Evolutionary conservation across 1,140 invertebrate species (phyloP).

Genomic region (Eurosta solidaginis): DNA sequence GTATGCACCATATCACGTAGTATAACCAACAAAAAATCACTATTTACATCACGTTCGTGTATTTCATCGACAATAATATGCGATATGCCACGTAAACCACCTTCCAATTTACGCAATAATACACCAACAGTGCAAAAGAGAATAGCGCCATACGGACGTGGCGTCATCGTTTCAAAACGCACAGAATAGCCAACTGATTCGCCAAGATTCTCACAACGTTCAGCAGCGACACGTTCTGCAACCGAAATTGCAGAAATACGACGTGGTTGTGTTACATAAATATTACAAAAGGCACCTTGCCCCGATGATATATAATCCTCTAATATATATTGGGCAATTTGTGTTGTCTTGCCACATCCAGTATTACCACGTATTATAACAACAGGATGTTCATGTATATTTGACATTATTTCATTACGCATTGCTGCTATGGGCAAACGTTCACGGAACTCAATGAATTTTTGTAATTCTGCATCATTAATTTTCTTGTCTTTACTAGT

Average conservation of each 20-base stretch:
- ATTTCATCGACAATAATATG: constrained; percentile 97
- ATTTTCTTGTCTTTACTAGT: constrained; percentile 65
- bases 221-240: constrained; percentile 85
- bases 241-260: constrained; percentile 94
- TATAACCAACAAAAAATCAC: constrained; percentile 94
- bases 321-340: constrained; percentile 94
- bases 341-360: constrained; percentile 88
- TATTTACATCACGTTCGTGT: constrained; percentile 95
- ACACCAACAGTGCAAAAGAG: constrained; percentile 96
- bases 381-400: constrained; percentile 85
- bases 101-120: constrained; percentile 87
- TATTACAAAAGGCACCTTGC: constrained; percentile 80
- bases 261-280: constrained; percentile 92
- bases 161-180: constrained; percentile 85
- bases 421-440: constrained; percentile 77
- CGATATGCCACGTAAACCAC: constrained; percentile 82
- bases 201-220: constrained; percentile 83
- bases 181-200: constrained; percentile 89
- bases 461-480: constrained; percentile 41
- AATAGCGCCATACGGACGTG: constrained; percentile 89
- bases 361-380: constrained; percentile 91
- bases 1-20: constrained; percentile 89
- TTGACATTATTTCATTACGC: constrained; percentile 76
- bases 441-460: constrained; percentile 68
- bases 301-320: constrained; percentile 91